Evolutionary conservation across 2,888 invertebrate species (phyloP).

Genomic region (Nematopogon swammerdamellus): DNA sequence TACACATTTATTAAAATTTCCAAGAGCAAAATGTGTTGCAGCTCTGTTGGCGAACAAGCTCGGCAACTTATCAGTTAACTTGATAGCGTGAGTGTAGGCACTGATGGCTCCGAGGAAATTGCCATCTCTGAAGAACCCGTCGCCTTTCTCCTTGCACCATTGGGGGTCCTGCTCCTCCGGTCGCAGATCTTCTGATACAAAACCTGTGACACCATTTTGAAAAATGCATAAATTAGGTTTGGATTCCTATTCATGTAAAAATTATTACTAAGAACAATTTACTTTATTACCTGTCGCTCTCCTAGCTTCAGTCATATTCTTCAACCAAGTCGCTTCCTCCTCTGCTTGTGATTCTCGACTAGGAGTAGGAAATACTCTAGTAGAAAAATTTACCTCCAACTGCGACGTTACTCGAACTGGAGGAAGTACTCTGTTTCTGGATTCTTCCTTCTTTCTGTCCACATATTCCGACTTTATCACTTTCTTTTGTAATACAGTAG

Average conservation of each 20-base stretch:
- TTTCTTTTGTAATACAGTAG: conserved; percentile 17
- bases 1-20: conserved; percentile 70
- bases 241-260: no score
- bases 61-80: conserved; percentile 67
- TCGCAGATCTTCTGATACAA: conserved; percentile 67
- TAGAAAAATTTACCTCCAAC: conserved; percentile 69
- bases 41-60: conserved; percentile 75
- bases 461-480: conserved; percentile 33
- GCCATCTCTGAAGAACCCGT: conserved; percentile 69
- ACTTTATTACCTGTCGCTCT: conserved; percentile 55
- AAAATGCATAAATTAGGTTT: no score
- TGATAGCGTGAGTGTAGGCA: conserved; percentile 77
- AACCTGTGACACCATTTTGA: conserved; percentile 40
- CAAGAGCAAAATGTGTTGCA: conserved; percentile 73
- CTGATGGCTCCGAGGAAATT: conserved; percentile 80
- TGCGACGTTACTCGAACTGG: conserved; percentile 53
- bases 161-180: conserved; percentile 81
- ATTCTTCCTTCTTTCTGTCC: conserved; percentile 31
- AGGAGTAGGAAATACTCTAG: conserved; percentile 77
- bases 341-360: conserved; percentile 67
- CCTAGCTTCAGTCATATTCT: conserved; percentile 72
- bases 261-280: no score
- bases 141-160: conserved; percentile 79
- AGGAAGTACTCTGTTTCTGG: conserved; percentile 42
- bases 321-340: conserved; percentile 78